phyloP scores from a whole-genome alignment of 2,797 vertebrate genomes.

The Phrynocephalus vlangalii region DNA sequence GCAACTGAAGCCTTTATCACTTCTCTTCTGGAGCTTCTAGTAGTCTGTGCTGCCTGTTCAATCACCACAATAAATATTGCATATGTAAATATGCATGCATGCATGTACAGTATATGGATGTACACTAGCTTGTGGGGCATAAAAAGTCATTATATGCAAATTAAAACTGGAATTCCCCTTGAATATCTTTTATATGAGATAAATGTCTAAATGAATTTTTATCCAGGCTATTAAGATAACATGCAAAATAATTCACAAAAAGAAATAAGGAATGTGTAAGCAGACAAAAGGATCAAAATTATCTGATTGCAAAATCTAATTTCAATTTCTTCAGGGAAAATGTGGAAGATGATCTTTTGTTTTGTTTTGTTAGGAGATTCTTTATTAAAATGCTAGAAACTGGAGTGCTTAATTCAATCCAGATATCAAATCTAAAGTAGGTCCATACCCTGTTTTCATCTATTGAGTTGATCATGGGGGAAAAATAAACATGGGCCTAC shows the following conservation, averaged over 20 bases:
- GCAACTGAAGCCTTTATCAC: conserved; percentile 68
- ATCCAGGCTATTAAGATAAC: neutral
- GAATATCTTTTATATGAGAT: conserved; percentile 44
- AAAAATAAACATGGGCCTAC: neutral
- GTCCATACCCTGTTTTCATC: neutral
- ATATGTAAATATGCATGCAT: no score
- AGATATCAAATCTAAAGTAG: neutral
- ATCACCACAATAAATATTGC: no score
- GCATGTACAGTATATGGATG: no score
- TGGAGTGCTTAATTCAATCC: neutral
- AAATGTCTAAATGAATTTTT: neutral
- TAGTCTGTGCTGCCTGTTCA: no score
- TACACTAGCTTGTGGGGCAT: conserved; percentile 47
- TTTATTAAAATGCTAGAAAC: neutral
- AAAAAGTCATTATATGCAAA: conserved; percentile 43
- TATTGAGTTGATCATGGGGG: neutral
- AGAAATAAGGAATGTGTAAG: neutral
- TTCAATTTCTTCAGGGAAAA: neutral
- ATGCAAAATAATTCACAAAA: conserved; percentile 14
- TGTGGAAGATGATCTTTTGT: neutral
- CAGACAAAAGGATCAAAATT: conserved; percentile 16
- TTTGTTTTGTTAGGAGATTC: conserved; percentile 5
- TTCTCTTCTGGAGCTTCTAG: conserved; percentile 55
- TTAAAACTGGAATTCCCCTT: conserved; percentile 42
- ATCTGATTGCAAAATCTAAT: conserved; percentile 23